A percentile compares a stretch with the other conserved stretches of the same genome.
Conservation (phyloP, 2,797 vertebrate species). For the Phalloptychus januarius region DNA sequence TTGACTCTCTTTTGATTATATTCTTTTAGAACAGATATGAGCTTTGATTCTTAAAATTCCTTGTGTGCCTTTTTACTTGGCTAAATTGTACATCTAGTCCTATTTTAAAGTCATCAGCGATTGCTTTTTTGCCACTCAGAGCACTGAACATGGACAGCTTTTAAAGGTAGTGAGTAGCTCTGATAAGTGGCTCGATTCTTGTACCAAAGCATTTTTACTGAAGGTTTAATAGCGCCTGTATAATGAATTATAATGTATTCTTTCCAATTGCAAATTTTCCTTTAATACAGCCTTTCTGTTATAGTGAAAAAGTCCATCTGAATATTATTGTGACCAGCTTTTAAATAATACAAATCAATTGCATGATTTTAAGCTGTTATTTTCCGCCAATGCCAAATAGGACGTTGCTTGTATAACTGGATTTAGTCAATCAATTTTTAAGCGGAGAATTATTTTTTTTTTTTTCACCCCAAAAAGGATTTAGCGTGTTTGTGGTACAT, state of each 20-base stretch:
- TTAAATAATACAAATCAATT: slow-evolving; percentile 83
- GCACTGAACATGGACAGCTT: slow-evolving; percentile 82
- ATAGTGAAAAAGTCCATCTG: slow-evolving; percentile 73
- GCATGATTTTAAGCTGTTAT: slow-evolving; percentile 79
- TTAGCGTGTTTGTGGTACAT: slow-evolving; percentile 68
- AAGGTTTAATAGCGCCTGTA: slow-evolving; percentile 85
- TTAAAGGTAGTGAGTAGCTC: slow-evolving; percentile 83
- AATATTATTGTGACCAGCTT: slow-evolving; percentile 82
- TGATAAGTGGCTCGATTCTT: slow-evolving; percentile 87
- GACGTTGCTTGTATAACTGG: slow-evolving; percentile 58
- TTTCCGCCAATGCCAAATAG: slow-evolving; percentile 70
- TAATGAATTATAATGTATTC: slow-evolving; percentile 89
- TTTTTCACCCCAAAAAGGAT: slow-evolving; percentile 54
- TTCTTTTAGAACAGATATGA: slow-evolving; percentile 73
- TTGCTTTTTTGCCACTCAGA: slow-evolving; percentile 82
- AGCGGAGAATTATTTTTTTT: slow-evolving; percentile 36
- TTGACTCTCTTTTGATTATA: slow-evolving; percentile 59
- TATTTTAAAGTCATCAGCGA: slow-evolving; percentile 83
- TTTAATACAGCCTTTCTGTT: slow-evolving; percentile 75
- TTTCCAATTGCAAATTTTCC: slow-evolving; percentile 82
- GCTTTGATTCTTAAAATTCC: slow-evolving; percentile 68
- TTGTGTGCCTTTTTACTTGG: slow-evolving; percentile 67
- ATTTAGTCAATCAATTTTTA: slow-evolving; percentile 69
- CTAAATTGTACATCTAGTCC: slow-evolving; percentile 81
- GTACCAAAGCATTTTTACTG: slow-evolving; percentile 83